phyloP scores from a whole-genome alignment of 2,888 invertebrate species.

The Xylocampa areola region DNA sequence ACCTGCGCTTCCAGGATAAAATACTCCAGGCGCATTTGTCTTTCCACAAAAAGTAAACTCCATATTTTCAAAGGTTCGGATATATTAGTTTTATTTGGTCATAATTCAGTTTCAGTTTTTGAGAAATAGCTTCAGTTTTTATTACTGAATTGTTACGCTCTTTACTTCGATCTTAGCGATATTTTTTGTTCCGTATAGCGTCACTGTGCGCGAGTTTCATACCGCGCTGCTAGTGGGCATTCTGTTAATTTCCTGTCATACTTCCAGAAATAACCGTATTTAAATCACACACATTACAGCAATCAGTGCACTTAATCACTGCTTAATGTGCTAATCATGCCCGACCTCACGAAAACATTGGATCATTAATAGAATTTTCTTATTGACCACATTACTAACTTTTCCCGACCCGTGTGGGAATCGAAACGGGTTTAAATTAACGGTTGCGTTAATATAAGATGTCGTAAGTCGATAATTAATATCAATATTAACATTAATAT shows the following conservation, averaged over 20 bases:
- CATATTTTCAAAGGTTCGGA: too few species aligned
- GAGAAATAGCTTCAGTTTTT: too few species aligned
- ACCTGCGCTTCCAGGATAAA: too few species aligned
- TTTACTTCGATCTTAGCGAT: not conserved
- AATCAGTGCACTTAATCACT: conserved; percentile 27
- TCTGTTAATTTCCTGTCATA: not conserved
- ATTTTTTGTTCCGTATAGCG: not conserved
- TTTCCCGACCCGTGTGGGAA: conserved; percentile 56
- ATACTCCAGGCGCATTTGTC: too few species aligned
- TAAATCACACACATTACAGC: conserved; percentile 17
- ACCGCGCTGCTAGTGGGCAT: not conserved
- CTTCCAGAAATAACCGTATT: conserved; percentile 9
- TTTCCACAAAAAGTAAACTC: too few species aligned
- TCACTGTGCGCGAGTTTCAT: not conserved
- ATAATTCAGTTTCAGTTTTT: too few species aligned
- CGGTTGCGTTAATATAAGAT: conserved; percentile 52
- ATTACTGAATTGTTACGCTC: too few species aligned
- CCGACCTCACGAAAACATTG: conserved; percentile 27
- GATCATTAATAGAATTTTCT: conserved; percentile 45
- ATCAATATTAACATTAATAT: conserved; percentile 57
- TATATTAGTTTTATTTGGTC: too few species aligned
- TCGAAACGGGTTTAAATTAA: conserved; percentile 59
- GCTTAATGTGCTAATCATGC: conserved; percentile 24
- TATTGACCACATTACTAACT: conserved; percentile 51
- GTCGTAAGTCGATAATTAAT: conserved; percentile 60